Conservation (phyloP, 1,140 invertebrate genomes). For the Polypedilum pembai region DNA sequence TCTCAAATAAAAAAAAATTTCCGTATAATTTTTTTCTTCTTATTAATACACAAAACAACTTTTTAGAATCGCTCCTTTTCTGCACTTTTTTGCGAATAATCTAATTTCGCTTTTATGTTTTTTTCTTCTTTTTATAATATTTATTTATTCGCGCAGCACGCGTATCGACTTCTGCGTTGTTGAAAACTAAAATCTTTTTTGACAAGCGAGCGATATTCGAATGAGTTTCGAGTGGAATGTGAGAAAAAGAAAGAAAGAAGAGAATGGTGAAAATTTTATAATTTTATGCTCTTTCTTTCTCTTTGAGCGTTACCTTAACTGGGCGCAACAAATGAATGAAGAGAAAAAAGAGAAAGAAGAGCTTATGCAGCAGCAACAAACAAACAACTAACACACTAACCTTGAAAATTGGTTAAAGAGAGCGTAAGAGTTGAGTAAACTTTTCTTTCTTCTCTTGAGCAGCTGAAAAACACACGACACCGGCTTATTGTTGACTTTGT, state of each 20-base stretch:
- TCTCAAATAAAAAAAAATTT: conserved; percentile 33
- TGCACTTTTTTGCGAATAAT: not conserved
- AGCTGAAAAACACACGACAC: too few relatives aligned
- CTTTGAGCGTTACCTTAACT: not conserved
- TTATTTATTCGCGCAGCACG: not conserved
- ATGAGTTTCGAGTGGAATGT: not conserved
- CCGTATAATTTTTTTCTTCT: not conserved
- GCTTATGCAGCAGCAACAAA: not conserved
- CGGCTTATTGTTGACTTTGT: too few relatives aligned
- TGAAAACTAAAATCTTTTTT: conserved; percentile 24
- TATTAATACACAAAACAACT: not conserved
- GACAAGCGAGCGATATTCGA: not conserved
- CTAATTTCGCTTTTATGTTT: too few relatives aligned
- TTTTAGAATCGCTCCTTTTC: not conserved
- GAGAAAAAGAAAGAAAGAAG: not conserved
- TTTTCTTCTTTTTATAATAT: not conserved
- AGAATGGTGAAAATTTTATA: not conserved
- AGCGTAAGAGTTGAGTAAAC: conserved; percentile 19
- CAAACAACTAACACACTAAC: conserved; percentile 22
- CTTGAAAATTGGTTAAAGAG: conserved; percentile 17
- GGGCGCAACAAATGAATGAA: not conserved
- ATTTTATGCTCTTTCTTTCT: not conserved
- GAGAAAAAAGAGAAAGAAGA: not conserved
- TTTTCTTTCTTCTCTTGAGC: not conserved
- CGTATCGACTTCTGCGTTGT: conserved; percentile 21